Evolutionary conservation across 2,113 vertebrate genomes (phyloP), one percentile per base, ranked within the genome.

Genomic region (Daphoenositta chrysoptera): DNA sequence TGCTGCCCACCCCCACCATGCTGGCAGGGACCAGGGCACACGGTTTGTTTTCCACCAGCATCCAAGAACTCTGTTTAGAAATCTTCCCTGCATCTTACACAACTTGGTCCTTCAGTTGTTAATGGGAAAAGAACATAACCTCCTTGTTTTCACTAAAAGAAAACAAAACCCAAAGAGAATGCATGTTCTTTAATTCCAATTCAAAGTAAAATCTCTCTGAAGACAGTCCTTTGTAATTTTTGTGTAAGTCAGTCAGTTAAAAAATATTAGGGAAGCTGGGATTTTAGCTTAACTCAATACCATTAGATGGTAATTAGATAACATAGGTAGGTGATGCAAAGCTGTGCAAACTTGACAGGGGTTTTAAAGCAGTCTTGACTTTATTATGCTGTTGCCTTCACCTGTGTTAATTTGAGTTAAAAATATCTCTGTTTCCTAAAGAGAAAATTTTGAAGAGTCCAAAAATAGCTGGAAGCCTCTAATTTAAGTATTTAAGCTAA

Each of bases 201-300:
- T 92, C 86, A 89, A 83, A 88, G 86, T 70, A 44, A 90, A 94
- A 89, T 71, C 54, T 24, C 30, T 86, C 78, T 90, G 76, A 92
- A 97, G 76, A 40, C 39, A 45, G 13, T 21, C 10, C 50, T 93
- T 92, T 73, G 45, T 77, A 58, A 77, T 58, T 92, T 91, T 68
- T 85, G 45, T 66, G 13, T 40, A 18, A 83, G n/a, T 88, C 66
- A 54, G 22, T 83, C 54, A 39, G 39, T 70, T 73, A 77, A 93
- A 91, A 94, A 86, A 37, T 83, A 70, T 58, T 73, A 26, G 30
- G 7, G 24, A 24, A 90, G 27, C 40, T 75, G 31, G 37, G 13
- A 60, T 87, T 86, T 87, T 71, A 60, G 30, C 15, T 80, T 53
- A 37, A 66, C 23, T 86, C 31, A 2, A 45, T 86, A 37, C 40